phyloP scores from a whole-genome alignment of 2,888 invertebrate species.

The Graphium colonna region DNA sequence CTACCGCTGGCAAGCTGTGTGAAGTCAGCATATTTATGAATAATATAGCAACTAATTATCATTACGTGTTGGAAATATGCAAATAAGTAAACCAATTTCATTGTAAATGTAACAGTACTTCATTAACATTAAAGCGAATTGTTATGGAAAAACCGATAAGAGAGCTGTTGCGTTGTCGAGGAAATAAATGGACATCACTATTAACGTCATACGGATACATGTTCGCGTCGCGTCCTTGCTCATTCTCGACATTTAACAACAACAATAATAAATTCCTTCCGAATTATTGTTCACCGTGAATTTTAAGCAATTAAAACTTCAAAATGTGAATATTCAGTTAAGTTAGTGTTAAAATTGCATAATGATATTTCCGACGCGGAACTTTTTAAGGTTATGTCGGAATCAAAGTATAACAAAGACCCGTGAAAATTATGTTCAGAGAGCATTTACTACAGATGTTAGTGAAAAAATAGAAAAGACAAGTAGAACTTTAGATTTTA shows the following conservation, averaged over 20 bases:
- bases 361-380: constrained; percentile 52
- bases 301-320: not conserved
- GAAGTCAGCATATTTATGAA: constrained; percentile 15
- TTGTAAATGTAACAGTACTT: constrained; percentile 8
- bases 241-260: not conserved
- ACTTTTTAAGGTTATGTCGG: constrained; percentile 67
- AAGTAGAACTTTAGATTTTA: constrained; percentile 41
- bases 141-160: constrained; percentile 15
- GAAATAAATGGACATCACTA: constrained; percentile 15
- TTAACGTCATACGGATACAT: constrained; percentile 4
- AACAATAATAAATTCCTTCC: not conserved
- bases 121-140: constrained; percentile 12
- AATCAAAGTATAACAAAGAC: constrained; percentile 43
- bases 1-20: constrained; percentile 18
- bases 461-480: constrained; percentile 30
- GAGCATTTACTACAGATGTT: constrained; percentile 33
- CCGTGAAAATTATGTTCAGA: constrained; percentile 39
- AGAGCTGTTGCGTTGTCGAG: not conserved
- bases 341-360: constrained; percentile 24
- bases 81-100: constrained; percentile 11
- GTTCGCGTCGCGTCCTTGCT: not conserved
- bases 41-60: constrained; percentile 20
- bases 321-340: constrained; percentile 10
- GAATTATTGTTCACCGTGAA: constrained; percentile 1
- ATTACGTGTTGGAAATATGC: constrained; percentile 18